Evolutionary conservation across 2,113 vertebrate genomes (phyloP), one percentile per base, ranked within the genome.

Genomic region (Tenrec ecaudatus): DNA sequence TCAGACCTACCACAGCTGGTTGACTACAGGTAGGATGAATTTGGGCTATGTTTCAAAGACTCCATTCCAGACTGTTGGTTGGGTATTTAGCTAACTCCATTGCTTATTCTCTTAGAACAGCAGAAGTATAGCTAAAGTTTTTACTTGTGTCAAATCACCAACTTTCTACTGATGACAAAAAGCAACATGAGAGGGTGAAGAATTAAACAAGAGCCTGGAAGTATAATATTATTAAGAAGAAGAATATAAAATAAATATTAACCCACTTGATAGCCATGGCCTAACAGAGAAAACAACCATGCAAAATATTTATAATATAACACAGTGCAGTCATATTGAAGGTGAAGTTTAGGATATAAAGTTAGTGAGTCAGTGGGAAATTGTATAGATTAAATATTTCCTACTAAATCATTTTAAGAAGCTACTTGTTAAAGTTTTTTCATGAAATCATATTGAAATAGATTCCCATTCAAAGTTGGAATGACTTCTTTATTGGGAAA

Each of bases 41-140:
- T 16, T 40, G 27, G 6, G 19, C 58, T 4, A 14, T 8, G 29
- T 33, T 4, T n/a, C n/a, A 10, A 36, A 27, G 6, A 82, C 20
- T 71, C 19, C 9, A 19, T n/a, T 85, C 23, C 23, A 15, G 1
- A 0, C 20, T 25, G 0, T 11, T n/a, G 11, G 3, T 20, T 40
- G 17, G 20, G 20, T 80, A 40, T 8, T 60, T 22, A 20, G 77
- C 3, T 69, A 3, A 6, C 73, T 17, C 66, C 69, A 4, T 5
- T 53, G 1, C 82, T 93, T 84, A 82, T 90, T 38, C 22, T 0
- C 23, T 60, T 47, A 29, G 53, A 57, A 82, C 0, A 20, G 2
- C 20, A 53, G 57, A 8, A 62, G 22, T 58, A 75, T 4, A 17
- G 66, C 79, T 60, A 69, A 85, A 58, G 9, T 89, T 33, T 88